Evolutionary conservation across 2,888 invertebrate genomes (phyloP), one percentile per base, ranked within the genome.

Genomic region (Pimpla rufipes): DNA sequence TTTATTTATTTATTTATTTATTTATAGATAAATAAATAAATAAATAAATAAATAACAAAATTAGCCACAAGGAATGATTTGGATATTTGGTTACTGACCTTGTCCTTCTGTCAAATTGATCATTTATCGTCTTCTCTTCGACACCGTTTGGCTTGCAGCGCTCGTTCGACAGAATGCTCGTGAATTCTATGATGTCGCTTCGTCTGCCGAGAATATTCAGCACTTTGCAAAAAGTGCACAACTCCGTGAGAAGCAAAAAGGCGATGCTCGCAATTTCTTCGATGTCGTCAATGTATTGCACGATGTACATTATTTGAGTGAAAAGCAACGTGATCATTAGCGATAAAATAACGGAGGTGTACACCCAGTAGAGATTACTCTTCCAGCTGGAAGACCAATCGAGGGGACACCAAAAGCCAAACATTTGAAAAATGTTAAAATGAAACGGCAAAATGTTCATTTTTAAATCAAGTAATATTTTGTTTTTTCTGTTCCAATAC

Each of bases 351-450:
- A 80, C 10, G 4, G 18, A 13, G 35, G 57, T 74, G 18, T 80
- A 59, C 8, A 59, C 45, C 37, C 23, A 59, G 52, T 80, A 80
- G 57, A 68, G 18, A 35, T 52, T 8, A 7, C 13, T 45, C 47
- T 74, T 74, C 67, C 67, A 80, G 16, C 71, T 62, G 2, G 42
- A 6, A 1, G 62, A 70, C 64, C 64, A 79, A 16, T 64, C 40
- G 35, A 37, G 16, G 6, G 79, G 71, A 40, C 71, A 57, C 79
- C 79, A 79, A 52, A 35, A 37, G 2, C 79, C 79, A 13, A 11
- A n/a, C n/a, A 40, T 70, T 52, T 50, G 71, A 2, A 79, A 55
- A 4, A 79, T 16, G 37, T n/a, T 62, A 11, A 79, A 64, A n/a
- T 52, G 50, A 16, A 16, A 29, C 42, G 18, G 21, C 16, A 29